These are phyloP conservation scores for Kryphioiulus occultus DNA, from an alignment of 2,888 invertebrate species.

Conservation along the genomic window DNA sequence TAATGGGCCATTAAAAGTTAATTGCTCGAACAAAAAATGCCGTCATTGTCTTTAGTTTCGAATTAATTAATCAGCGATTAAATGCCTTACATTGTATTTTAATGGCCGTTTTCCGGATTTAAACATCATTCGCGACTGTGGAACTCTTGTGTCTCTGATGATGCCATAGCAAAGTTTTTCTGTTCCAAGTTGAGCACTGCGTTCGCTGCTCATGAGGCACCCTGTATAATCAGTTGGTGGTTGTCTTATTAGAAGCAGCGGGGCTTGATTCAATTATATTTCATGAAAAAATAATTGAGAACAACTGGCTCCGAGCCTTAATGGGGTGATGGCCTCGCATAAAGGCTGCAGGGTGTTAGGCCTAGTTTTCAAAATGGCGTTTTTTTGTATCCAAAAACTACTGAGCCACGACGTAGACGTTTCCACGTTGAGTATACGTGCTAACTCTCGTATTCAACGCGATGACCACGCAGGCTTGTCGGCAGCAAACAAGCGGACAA, in stretches of 20 bases:
- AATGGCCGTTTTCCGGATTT: too few species aligned
- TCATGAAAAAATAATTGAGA: background rate
- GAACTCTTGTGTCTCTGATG: too few species aligned
- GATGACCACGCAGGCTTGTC: background rate
- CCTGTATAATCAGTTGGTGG: background rate
- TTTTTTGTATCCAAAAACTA: background rate
- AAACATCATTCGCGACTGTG: too few species aligned
- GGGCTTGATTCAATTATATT: background rate
- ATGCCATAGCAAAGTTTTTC: too few species aligned
- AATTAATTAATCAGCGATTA: background rate
- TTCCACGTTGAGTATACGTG: background rate
- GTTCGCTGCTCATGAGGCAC: too few species aligned
- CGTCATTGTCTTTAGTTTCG: background rate
- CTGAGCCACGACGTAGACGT: background rate
- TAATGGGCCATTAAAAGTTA: background rate
- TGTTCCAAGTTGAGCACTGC: too few species aligned
- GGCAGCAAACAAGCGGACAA: background rate
- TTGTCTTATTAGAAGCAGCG: background rate
- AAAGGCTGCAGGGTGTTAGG: background rate
- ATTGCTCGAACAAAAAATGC: background rate
- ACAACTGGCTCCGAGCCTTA: background rate
- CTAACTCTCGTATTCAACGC: background rate
- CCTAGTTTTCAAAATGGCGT: background rate
- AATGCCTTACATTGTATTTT: background rate
- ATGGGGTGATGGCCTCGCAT: background rate